Percentiles rank a stretch among this genome's conserved stretches.
phyloP scores from a whole-genome alignment of 2,888 invertebrate genomes.

The Dynastes maya region DNA sequence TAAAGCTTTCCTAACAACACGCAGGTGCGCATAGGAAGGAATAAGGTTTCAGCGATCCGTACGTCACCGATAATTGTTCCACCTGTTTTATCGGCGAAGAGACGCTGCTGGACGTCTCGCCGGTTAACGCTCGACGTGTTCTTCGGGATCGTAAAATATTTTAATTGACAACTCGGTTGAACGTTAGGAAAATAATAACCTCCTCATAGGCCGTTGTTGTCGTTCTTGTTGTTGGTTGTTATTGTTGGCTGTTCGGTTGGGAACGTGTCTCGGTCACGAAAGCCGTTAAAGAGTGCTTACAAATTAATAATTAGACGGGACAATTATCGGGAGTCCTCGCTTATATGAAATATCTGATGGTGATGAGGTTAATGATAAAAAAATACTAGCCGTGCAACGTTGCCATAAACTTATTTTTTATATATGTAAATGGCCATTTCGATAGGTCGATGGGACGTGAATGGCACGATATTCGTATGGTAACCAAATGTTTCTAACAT shows the following conservation, averaged over 20 bases:
- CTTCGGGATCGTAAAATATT: conserved; percentile 41
- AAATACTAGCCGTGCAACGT: background rate
- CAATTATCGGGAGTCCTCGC: conserved; percentile 1
- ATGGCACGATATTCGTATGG: no score
- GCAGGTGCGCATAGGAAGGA: conserved; percentile 35
- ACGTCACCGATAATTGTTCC: conserved; percentile 53
- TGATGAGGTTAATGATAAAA: background rate
- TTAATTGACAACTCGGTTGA: conserved; percentile 47
- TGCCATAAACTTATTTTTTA: no score
- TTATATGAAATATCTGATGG: background rate
- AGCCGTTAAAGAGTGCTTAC: background rate
- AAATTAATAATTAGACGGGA: conserved; percentile 8
- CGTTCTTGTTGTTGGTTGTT: background rate
- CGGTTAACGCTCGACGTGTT: conserved; percentile 16
- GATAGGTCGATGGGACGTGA: no score
- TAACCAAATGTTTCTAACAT: no score
- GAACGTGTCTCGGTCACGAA: background rate
- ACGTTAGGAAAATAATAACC: conserved; percentile 39
- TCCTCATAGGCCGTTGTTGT: background rate
- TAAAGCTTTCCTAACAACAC: conserved; percentile 46
- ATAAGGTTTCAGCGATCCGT: conserved; percentile 44
- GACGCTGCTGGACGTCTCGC: conserved; percentile 32
- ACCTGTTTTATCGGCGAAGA: conserved; percentile 51
- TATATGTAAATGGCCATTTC: no score
- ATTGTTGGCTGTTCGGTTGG: no score